Base-by-base conservation (phyloP, 2,113 vertebrate genomes). In the Pedionomus torquatus region DNA sequence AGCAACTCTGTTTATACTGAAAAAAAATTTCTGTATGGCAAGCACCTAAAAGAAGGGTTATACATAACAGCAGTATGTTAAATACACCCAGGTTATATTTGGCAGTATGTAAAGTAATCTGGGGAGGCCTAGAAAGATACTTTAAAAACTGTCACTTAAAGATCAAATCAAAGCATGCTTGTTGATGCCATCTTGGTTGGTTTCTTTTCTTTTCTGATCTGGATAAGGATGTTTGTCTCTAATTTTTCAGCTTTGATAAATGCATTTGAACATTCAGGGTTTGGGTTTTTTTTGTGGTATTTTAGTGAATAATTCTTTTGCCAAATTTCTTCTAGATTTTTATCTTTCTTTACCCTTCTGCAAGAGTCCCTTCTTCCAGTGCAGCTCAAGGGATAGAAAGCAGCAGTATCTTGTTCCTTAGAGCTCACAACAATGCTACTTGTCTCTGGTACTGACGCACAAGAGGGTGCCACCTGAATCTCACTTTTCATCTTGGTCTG, bases 111-210 rank as follows among this genome's bases (percentile, higher is more conserved):
- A 11, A 41, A 55, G 33, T 60, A 78, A 68, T 55, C 48, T 39
- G 60, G 33, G 9, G 55, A 52, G 43, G 20, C 39, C 51, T 64
- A 39, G 57, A 84, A 68, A 71, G 52, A 33, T 5, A 2, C 23
- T 7, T 30, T 51, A 44, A 70, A 81, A 91, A 7, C 21, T 48
- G 24, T 8, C 5, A 21, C 18, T 31, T 66, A 10, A 30, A 70
- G 24, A 41, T 8, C 61, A 87, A 33, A 30, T 31, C 33, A 24
- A 60, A 74, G 4, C 30, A 3, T 12, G 15, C 15, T n/a, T 5
- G 0, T 43, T 83, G 58, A n/a, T 54, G 25, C 8, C 46, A 46
- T 18, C 33, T 49, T 51, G 28, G 25, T 26, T 1, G 3, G 0
- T 65, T 57, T 76, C 16, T 60, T 63, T 49, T 74, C 10, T 19